phyloP scores from a whole-genome alignment of 2,797 vertebrate species.

The Aeoliscus strigatus region DNA sequence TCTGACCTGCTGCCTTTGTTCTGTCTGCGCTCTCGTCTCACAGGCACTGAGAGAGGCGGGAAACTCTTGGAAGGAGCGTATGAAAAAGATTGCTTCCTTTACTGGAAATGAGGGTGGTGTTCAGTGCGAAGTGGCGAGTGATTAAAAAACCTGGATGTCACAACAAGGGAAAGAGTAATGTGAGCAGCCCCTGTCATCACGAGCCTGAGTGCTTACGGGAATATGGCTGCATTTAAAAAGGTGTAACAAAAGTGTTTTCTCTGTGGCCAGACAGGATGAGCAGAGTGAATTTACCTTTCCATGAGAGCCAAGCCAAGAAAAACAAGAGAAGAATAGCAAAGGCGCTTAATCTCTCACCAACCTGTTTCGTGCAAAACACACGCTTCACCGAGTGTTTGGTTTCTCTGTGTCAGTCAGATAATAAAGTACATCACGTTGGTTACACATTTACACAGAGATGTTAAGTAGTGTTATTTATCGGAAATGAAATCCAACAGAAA shows the following conservation, averaged over 20 bases:
- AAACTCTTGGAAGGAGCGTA: conserved; percentile 14
- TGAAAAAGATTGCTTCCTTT: conserved; percentile 22
- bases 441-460: no score
- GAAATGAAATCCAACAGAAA: no score
- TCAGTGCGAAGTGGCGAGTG: conserved; percentile 22
- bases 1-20: conserved; percentile 69
- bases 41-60: conserved; percentile 23
- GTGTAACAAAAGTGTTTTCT: conserved; percentile 39
- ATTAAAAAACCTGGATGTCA: conserved; percentile 35
- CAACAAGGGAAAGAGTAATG: conserved; percentile 29
- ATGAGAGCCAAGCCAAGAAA: conserved; percentile 25
- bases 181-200: conserved; percentile 29
- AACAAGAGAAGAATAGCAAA: conserved; percentile 37
- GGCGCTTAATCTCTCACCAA: conserved; percentile 42
- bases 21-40: conserved; percentile 5
- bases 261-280: conserved; percentile 24
- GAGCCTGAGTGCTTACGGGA: conserved; percentile 35
- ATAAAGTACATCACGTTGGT: no score
- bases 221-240: conserved; percentile 34
- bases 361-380: conserved; percentile 19
- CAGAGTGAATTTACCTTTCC: conserved; percentile 27
- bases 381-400: conserved; percentile 17
- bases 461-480: no score
- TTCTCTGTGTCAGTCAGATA: no score
- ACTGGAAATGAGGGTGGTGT: conserved; percentile 28